Percentiles rank a stretch among this genome's conserved stretches.
These are phyloP conservation scores for Adrianichthys oophorus DNA, from an alignment of 2,797 vertebrate species.

Conservation along the genomic window DNA sequence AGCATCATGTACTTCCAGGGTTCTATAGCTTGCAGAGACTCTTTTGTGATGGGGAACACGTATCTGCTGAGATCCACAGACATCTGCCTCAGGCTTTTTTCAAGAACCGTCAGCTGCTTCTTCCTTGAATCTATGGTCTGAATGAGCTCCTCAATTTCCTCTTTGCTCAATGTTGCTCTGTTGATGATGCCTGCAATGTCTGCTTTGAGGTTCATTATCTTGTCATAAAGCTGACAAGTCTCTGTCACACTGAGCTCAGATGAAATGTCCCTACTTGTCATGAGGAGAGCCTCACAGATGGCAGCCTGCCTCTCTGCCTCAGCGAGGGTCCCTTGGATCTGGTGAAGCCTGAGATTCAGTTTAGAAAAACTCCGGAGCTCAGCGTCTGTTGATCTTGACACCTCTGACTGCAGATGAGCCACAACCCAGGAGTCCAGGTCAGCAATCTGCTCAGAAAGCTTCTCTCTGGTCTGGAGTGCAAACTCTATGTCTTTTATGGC, in stretches of 20 bases:
- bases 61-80: slow-evolving; percentile 59
- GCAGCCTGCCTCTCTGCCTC: slow-evolving; percentile 77
- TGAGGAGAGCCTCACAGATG: slow-evolving; percentile 75
- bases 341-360: slow-evolving; percentile 58
- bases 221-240: slow-evolving; percentile 65
- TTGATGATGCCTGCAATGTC: slow-evolving; percentile 61
- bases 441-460: slow-evolving; percentile 79
- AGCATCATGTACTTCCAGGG: slow-evolving; percentile 65
- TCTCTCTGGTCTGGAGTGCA: slow-evolving; percentile 83
- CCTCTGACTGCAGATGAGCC: slow-evolving; percentile 65
- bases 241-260: slow-evolving; percentile 72
- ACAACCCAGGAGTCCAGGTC: slow-evolving; percentile 82
- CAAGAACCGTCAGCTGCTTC: slow-evolving; percentile 48
- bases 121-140: slow-evolving; percentile 48
- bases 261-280: slow-evolving; percentile 73
- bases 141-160: slow-evolving; percentile 60
- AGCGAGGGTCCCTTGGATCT: slow-evolving; percentile 72
- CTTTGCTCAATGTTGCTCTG: slow-evolving; percentile 58
- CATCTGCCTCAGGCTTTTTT: slow-evolving; percentile 71
- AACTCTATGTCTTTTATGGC: slow-evolving; percentile 82
- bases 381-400: slow-evolving; percentile 46
- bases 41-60: slow-evolving; percentile 70
- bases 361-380: slow-evolving; percentile 62
- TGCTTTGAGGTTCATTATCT: slow-evolving; percentile 67
- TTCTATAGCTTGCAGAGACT: slow-evolving; percentile 58